Evolutionary conservation across 2,888 invertebrate genomes (phyloP), one percentile per base, ranked within the genome.

Genomic region (Paralinhomoeus sp.): DNA sequence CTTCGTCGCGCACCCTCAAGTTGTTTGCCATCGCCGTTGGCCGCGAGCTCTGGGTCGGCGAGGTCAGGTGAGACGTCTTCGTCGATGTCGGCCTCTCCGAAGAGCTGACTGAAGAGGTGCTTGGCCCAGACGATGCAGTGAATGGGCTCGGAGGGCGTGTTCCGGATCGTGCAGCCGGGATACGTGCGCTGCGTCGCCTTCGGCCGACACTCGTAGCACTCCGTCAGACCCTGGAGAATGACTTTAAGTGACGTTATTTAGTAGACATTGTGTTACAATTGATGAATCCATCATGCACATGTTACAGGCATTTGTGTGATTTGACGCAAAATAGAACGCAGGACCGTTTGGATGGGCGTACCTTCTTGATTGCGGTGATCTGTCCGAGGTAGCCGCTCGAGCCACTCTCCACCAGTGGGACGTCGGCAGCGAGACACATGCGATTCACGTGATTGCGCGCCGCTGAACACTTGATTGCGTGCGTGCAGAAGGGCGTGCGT

Each of bases 81-180:
- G 67, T 93, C 91, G 0, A 85, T 81, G 64, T 89, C 89, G 48
- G 78, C 77, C 66, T 91, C 87, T 0, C 97, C 97, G 69, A 91
- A 99, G 18, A 99, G 69, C 67, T 97, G 93, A 67, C 80, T 83
- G 67, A 93, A 99, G 13, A 97, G 73, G 71, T 91, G 89, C 65
- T 99, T 99, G 0, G 89, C 82, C 97, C 97, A 99, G 21, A 97
- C 91, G 53, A 97, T 87, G 64, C 97, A 99, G 66, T 99, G 97
- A 53, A 97, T 89, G 0, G 85, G 85, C 64, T 97, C 93, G 0
- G 89, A 91, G 0, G 97, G 97, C 0, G 97, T 99, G 63, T 99
- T 99, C 37, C 97, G 73, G 53, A 99, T 99, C 1, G 97, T 99
- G 63, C 97, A 99, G 0, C 91, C 89, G 0, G 97, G 93, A 67